A percentile compares a stretch with the other conserved stretches of the same genome.
Evolutionary conservation across 2,113 vertebrate genomes (phyloP).

Genomic region (Ciconia maguari): DNA sequence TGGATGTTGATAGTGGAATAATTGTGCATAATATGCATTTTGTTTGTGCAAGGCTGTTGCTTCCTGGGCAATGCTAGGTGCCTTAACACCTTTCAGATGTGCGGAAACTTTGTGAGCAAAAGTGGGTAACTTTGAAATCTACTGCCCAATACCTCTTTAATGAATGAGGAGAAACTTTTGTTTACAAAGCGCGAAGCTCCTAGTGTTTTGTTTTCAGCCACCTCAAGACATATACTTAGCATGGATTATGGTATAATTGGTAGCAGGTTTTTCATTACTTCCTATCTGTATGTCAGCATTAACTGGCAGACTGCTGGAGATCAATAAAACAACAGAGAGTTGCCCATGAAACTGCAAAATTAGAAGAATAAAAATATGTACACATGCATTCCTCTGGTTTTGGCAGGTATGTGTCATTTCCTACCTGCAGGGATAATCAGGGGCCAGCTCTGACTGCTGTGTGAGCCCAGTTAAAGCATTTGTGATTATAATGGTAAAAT

Average conservation of each 20-base stretch:
- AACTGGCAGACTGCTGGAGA: background rate
- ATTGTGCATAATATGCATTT: background rate
- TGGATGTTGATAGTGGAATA: background rate
- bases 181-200: background rate
- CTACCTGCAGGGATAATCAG: background rate
- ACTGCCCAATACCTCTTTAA: background rate
- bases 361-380: background rate
- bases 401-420: background rate
- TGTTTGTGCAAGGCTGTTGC: background rate
- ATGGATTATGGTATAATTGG: background rate
- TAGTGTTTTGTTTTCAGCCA: background rate
- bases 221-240: background rate
- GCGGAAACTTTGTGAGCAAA: background rate
- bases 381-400: background rate
- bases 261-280: background rate
- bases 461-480: background rate
- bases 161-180: background rate
- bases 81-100: background rate
- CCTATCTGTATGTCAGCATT: background rate
- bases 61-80: background rate
- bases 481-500: background rate
- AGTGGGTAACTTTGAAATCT: conserved; percentile 2
- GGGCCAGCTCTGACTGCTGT: background rate
- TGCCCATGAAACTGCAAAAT: background rate
- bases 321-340: background rate